Evolutionary conservation across 92 coral and sea anemone genomes (phyloP), one percentile per base, ranked within the genome.

Genomic region (Metridium senile): DNA sequence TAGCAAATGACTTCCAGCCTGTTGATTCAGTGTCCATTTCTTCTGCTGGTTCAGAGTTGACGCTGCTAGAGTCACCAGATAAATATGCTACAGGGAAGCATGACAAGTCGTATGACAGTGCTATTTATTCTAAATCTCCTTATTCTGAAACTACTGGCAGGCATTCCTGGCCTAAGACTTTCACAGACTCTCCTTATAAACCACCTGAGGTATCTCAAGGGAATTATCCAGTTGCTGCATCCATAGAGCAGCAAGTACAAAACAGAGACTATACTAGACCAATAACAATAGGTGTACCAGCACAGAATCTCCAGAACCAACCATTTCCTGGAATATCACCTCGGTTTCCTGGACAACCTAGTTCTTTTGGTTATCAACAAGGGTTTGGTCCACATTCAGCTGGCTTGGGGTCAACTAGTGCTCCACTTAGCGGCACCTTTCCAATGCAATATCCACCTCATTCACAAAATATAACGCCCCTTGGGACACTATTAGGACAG

Each of bases 121-220:
- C 82, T 66, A 77, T 84, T 11, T 26, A n/a, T 43, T 9, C 35
- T 18, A 39, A 68, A 33, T 68, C 75, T 21, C 84, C 91, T 49
- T 62, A 82, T 9, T 59, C 77, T 26, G 70, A 62, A 17, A 13
- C 81, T 59, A 33, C 28, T 32, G 71, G 23, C 32, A 72, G 91
- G 39, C 91, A 87, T 72, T 87, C 91, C 1, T 87, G 91, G 91
- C 88, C 91, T 57, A 85, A 87, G 28, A 72, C 87, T 11, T 52
- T 59, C n/a, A 34, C 66, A 31, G 83, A 57, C 1, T 62, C 83
- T 31, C 74, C 82, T 18, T 57, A 67, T 22, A 31, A 58, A 57
- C 31, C 26, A 26, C 45, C 63, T 1, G 76, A 33, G 61, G 59
- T 18, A 1, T 19, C 66, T 9, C 45, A 65, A 67, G 33, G 49